phyloP scores from a whole-genome alignment of 2,888 invertebrate species.

The Archips xylosteana region DNA sequence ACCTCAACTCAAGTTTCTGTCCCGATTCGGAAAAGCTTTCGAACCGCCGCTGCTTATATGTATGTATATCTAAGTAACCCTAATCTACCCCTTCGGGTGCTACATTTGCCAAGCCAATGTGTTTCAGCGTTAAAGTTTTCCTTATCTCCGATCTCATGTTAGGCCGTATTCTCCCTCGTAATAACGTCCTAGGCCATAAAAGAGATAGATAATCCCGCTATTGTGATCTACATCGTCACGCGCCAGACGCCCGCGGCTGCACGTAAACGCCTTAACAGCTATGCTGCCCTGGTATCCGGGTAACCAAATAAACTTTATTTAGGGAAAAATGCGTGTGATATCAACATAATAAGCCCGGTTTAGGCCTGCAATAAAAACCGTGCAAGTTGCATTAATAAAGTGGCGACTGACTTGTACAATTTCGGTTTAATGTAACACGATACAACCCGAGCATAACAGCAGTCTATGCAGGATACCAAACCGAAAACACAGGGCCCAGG shows the following conservation, averaged over 20 bases:
- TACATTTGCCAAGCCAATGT: not conserved
- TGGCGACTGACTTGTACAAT: no score
- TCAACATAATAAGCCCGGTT: no score
- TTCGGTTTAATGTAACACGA: no score
- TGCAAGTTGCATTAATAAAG: no score
- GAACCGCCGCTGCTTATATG: no score
- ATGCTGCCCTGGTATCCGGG: not conserved
- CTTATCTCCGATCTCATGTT: not conserved
- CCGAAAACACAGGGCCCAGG: no score
- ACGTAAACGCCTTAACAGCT: slow-evolving; percentile 1
- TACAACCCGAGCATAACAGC: no score
- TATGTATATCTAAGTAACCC: no score
- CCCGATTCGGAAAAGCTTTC: no score
- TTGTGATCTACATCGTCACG: not conserved
- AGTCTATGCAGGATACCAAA: no score
- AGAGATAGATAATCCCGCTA: slow-evolving; percentile 1
- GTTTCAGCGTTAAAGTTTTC: not conserved
- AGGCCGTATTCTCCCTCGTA: not conserved
- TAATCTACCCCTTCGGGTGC: not conserved
- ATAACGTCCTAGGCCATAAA: not conserved
- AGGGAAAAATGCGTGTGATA: not conserved
- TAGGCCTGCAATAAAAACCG: no score
- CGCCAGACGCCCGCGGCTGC: not conserved
- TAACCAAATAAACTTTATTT: slow-evolving; percentile 21
- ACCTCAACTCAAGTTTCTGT: no score